These are phyloP conservation scores for Stichodactyla mertensii DNA, from an alignment of 64 coral and sea anemone genomes.

Conservation along the genomic window DNA sequence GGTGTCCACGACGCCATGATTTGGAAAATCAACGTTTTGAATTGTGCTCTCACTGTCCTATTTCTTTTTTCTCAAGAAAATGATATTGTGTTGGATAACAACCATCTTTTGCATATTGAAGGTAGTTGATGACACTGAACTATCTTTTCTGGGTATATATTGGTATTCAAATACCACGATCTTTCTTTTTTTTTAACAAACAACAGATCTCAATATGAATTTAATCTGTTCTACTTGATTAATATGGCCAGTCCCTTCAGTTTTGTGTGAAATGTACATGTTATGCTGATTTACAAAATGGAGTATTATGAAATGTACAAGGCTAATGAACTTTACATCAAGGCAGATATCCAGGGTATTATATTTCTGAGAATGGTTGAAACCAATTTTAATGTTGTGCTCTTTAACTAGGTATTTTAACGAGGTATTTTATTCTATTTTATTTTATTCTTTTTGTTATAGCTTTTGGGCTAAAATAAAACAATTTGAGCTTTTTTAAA, in stretches of 20 bases:
- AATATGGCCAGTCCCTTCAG: not conserved
- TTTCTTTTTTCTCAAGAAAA: not conserved
- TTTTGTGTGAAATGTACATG: not conserved
- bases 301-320: not conserved
- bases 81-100: not conserved
- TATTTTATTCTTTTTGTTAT: too few relatives aligned
- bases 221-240: not conserved
- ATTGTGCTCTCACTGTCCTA: not conserved
- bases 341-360: not conserved
- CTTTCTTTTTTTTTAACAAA: not conserved
- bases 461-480: not conserved
- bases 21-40: not conserved
- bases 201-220: not conserved
- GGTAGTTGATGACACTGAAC: not conserved
- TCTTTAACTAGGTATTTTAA: not conserved
- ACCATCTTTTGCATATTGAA: not conserved
- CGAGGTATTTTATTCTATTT: not conserved
- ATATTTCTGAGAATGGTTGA: not conserved
- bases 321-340: not conserved
- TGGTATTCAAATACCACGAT: not conserved
- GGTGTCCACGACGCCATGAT: not conserved
- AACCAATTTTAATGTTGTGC: not conserved
- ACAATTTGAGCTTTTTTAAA: not conserved
- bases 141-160: not conserved
- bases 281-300: not conserved